Conservation (phyloP, 2,113 vertebrate species). For the Gymnocephalus cernua region DNA sequence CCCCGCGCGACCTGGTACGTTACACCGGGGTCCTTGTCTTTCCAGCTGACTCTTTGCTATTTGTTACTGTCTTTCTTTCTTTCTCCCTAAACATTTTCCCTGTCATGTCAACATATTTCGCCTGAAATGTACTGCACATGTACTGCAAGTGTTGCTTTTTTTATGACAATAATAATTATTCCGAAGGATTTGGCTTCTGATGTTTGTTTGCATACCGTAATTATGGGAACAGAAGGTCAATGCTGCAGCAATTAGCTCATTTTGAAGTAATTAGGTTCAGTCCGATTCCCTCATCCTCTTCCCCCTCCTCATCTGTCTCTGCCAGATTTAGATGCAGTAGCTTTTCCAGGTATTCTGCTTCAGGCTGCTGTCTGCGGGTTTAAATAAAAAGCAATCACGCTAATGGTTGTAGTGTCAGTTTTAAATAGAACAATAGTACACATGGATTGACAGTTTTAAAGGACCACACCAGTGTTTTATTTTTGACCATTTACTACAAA, state of each 20-base stretch:
- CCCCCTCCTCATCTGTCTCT: not conserved
- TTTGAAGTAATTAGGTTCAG: constrained; percentile 60
- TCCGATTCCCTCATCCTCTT: constrained; percentile 11
- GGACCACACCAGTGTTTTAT: not conserved
- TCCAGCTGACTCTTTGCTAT: not conserved
- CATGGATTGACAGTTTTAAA: not conserved
- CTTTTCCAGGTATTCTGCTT: constrained; percentile 17
- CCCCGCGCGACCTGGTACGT: constrained; percentile 82
- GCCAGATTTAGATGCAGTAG: constrained; percentile 37
- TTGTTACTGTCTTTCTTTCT: not conserved
- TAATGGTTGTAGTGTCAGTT: constrained; percentile 20
- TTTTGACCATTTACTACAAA: not conserved
- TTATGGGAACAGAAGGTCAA: constrained; percentile 69
- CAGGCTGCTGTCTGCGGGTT: constrained; percentile 6
- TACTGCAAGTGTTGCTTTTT: constrained; percentile 18
- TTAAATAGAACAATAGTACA: constrained; percentile 2
- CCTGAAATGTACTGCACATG: not conserved
- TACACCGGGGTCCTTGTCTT: fast-evolving
- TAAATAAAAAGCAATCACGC: constrained; percentile 26
- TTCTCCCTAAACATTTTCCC: not conserved
- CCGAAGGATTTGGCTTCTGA: constrained; percentile 38
- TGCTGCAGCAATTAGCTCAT: constrained; percentile 61
- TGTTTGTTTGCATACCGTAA: constrained; percentile 68
- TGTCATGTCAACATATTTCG: not conserved
- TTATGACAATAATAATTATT: constrained; percentile 42